Percentiles rank a stretch among this genome's conserved stretches.
Conservation (phyloP, 2,797 vertebrate genomes). For the Bovichtus variegatus region DNA sequence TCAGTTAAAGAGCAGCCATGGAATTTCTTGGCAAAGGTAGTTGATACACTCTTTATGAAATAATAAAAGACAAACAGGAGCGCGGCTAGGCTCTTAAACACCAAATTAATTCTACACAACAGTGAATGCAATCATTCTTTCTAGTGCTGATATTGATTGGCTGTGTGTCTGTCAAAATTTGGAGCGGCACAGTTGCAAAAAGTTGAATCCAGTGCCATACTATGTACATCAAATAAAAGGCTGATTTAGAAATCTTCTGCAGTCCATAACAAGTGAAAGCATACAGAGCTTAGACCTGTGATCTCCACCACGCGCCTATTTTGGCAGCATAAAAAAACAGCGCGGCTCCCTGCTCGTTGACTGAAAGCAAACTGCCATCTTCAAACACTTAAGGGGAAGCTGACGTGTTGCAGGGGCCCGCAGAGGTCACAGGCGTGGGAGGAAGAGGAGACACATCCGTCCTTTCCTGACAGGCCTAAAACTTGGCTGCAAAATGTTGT, state of each 20-base stretch:
- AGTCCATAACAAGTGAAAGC: slow-evolving; percentile 21
- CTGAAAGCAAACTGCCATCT: slow-evolving; percentile 66
- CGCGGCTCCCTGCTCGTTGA: slow-evolving; percentile 48
- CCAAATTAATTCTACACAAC: slow-evolving; percentile 22
- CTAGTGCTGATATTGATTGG: slow-evolving; percentile 19
- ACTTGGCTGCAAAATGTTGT: slow-evolving; percentile 46
- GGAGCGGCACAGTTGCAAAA: background rate
- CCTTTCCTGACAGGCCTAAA: slow-evolving; percentile 66
- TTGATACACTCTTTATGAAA: slow-evolving; percentile 4
- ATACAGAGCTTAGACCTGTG: slow-evolving; percentile 27
- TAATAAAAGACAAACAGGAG: slow-evolving; percentile 36
- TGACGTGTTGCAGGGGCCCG: slow-evolving; percentile 78
- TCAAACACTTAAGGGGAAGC: slow-evolving; percentile 75
- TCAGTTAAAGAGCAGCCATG: slow-evolving; percentile 24
- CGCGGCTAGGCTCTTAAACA: slow-evolving; percentile 11
- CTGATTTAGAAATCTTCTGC: background rate
- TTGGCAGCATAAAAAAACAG: slow-evolving; percentile 51
- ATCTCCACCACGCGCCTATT: slow-evolving; percentile 52
- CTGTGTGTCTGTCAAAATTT: slow-evolving; percentile 17
- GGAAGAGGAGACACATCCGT: slow-evolving; percentile 76
- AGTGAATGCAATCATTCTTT: slow-evolving; percentile 25
- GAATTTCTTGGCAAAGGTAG: slow-evolving; percentile 9
- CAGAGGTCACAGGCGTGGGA: slow-evolving; percentile 80
- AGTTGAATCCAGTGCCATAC: background rate
- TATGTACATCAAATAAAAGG: background rate